Evolutionary conservation across 2,797 vertebrate species (phyloP).

Genomic region (Eremophila alpestris): DNA sequence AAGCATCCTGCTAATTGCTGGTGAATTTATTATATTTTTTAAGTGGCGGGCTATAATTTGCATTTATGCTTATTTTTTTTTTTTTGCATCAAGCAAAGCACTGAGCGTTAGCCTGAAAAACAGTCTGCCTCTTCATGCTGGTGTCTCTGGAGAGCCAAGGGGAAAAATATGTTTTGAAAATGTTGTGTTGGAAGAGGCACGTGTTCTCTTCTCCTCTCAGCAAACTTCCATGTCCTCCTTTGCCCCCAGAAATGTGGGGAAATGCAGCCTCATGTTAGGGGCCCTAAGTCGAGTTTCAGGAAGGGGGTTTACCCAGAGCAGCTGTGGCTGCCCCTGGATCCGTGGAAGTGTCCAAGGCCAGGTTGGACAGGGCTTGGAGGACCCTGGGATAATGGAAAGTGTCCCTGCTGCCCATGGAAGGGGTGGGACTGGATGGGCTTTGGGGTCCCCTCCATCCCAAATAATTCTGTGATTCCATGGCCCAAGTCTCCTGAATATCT

Average conservation of each 20-base stretch:
- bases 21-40: conserved; percentile 67
- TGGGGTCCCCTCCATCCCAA: not conserved
- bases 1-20: conserved; percentile 67
- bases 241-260: not conserved
- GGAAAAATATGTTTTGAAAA: conserved; percentile 29
- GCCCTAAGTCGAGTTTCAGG: not conserved
- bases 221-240: conserved; percentile 41
- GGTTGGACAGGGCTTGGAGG: rapidly evolving
- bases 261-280: not conserved
- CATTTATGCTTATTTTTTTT: conserved; percentile 25
- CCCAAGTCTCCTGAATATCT: not conserved
- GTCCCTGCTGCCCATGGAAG: not conserved
- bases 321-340: not conserved
- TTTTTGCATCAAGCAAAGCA: conserved; percentile 38
- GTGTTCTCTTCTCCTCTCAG: conserved; percentile 31
- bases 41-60: conserved; percentile 46
- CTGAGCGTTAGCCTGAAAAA: conserved; percentile 36
- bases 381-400: rapidly evolving
- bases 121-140: conserved; percentile 58
- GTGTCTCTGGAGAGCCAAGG: conserved; percentile 58
- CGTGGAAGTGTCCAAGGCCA: not conserved
- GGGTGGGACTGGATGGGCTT: not conserved
- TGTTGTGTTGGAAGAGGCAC: conserved; percentile 43
- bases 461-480: not conserved
- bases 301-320: not conserved